A percentile compares a stretch with the other conserved stretches of the same genome.
These are phyloP conservation scores for Mus spicilegus DNA, from an alignment of 2,113 vertebrate genomes.

Conservation along the genomic window DNA sequence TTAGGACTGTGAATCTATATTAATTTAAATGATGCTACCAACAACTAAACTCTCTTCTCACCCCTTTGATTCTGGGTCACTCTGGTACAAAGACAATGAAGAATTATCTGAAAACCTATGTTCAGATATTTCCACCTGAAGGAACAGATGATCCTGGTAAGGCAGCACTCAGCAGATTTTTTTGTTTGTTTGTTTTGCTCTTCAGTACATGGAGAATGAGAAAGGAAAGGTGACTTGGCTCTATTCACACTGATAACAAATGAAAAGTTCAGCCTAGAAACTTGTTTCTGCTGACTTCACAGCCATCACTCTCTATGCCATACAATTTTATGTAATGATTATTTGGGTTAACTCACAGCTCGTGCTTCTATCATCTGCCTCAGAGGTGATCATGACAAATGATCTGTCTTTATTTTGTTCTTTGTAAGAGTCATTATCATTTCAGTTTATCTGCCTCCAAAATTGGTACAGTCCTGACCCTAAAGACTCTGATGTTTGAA, in stretches of 20 bases:
- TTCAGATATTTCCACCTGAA: no score
- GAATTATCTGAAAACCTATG: not conserved
- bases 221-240: not conserved
- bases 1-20: not conserved
- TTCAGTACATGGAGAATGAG: not conserved
- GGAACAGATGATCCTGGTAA: not conserved
- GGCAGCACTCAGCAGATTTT: no score
- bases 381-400: slow-evolving; percentile 34
- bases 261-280: not conserved
- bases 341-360: slow-evolving; percentile 32
- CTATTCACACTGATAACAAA: not conserved
- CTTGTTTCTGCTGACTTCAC: slow-evolving; percentile 2
- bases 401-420: slow-evolving; percentile 47
- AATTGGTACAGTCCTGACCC: slow-evolving; percentile 67
- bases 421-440: slow-evolving; percentile 48
- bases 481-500: slow-evolving; percentile 56
- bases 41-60: no score
- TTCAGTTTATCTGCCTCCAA: slow-evolving; percentile 72
- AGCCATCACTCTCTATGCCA: not conserved
- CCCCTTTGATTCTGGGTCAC: not conserved
- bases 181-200: not conserved
- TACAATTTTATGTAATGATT: slow-evolving; percentile 37
- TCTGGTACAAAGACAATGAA: not conserved
- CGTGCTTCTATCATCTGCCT: slow-evolving; percentile 15
- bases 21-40: not conserved